A percentile compares a stretch with the other conserved stretches of the same genome.
phyloP scores from a whole-genome alignment of 2,888 invertebrate species.

The Coelogynopora nodosa region DNA sequence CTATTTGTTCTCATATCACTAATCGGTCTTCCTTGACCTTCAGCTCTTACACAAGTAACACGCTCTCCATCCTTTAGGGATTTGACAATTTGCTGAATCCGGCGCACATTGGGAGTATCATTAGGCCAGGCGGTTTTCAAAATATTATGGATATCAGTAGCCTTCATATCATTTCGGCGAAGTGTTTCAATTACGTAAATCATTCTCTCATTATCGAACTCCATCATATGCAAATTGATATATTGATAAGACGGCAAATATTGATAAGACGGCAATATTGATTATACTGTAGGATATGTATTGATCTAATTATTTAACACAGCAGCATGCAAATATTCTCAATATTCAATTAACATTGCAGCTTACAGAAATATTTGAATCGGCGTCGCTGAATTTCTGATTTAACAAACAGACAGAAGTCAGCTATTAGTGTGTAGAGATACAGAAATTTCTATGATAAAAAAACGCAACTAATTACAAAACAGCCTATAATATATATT shows the following conservation, averaged over 20 bases:
- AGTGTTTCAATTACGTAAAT: conserved; percentile 32
- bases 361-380: conserved; percentile 28
- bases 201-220: conserved; percentile 31
- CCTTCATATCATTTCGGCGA: conserved; percentile 33
- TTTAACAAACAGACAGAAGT: conserved; percentile 22
- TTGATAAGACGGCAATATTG: conserved; percentile 31
- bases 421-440: conserved; percentile 8
- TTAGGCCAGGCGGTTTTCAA: conserved; percentile 35
- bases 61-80: conserved; percentile 19
- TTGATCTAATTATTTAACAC: conserved; percentile 28
- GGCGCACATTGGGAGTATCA: conserved; percentile 27
- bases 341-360: conserved; percentile 28
- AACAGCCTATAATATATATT: conserved; percentile 31
- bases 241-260: conserved; percentile 11
- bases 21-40: conserved; percentile 28
- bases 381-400: conserved; percentile 23
- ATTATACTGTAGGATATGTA: conserved; percentile 31
- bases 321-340: conserved; percentile 29
- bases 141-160: conserved; percentile 37
- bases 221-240: conserved; percentile 31
- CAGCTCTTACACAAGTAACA: conserved; percentile 21
- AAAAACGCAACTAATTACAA: conserved; percentile 25
- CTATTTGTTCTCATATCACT: conserved; percentile 19
- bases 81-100: conserved; percentile 23
- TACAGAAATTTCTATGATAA: conserved; percentile 31